Evolutionary conservation across 2,113 vertebrate species (phyloP).

Genomic region (Engraulis encrasicolus): DNA sequence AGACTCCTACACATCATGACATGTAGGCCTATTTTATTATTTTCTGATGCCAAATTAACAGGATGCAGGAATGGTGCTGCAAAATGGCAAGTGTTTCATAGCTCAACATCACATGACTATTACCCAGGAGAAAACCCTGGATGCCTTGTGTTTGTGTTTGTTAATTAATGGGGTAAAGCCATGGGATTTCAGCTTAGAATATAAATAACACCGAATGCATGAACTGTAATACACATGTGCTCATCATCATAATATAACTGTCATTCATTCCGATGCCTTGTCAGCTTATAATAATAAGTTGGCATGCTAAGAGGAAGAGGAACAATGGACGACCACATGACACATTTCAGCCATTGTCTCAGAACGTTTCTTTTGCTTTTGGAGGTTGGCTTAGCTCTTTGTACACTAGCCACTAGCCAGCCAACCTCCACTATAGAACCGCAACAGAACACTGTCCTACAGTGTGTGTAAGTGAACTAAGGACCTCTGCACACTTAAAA

Average conservation of each 20-base stretch:
- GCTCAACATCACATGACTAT: slow-evolving; percentile 42
- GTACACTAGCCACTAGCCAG: neutral
- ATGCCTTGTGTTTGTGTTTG: slow-evolving; percentile 10
- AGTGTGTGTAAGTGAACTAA: too few species aligned
- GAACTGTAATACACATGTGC: too few species aligned
- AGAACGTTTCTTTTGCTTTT: too few species aligned
- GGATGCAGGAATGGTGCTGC: neutral
- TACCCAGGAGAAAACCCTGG: slow-evolving; percentile 18
- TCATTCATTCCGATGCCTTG: too few species aligned
- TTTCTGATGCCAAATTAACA: slow-evolving; percentile 16
- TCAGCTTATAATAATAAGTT: too few species aligned
- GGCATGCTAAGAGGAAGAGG: too few species aligned
- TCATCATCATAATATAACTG: too few species aligned
- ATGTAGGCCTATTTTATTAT: slow-evolving; percentile 16
- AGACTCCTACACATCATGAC: slow-evolving; percentile 29
- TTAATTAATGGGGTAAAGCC: neutral
- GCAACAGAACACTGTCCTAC: neutral
- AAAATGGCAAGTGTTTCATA: slow-evolving; percentile 30
- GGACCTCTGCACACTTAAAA: too few species aligned
- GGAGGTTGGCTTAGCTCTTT: too few species aligned
- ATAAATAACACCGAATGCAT: neutral
- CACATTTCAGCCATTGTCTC: too few species aligned
- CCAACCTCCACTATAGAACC: neutral
- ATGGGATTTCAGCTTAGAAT: neutral
- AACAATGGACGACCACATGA: too few species aligned